Conservation (phyloP, 2,113 vertebrate genomes). For the Anser cygnoides region DNA sequence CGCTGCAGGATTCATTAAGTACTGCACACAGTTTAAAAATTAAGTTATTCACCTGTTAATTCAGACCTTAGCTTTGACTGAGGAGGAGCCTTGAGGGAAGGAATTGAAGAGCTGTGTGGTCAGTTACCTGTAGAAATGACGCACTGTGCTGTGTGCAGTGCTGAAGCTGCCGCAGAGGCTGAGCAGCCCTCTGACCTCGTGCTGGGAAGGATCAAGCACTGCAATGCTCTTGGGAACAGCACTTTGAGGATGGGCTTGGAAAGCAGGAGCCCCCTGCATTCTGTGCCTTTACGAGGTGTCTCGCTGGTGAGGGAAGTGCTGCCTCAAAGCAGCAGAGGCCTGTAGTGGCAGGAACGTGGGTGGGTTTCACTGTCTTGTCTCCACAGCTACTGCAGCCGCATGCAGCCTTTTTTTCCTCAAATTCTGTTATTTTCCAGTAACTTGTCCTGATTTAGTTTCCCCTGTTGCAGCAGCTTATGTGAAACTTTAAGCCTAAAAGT, state of each 20-base stretch:
- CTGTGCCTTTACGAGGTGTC: background rate
- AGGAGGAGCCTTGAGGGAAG: too few species aligned
- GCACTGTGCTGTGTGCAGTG: background rate
- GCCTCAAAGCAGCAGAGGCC: background rate
- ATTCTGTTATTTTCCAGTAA: background rate
- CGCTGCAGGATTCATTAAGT: background rate
- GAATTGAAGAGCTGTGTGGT: background rate
- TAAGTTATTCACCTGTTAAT: constrained; percentile 11
- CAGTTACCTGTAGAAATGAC: background rate
- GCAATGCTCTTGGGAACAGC: background rate
- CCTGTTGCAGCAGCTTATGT: background rate
- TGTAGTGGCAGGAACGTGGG: background rate
- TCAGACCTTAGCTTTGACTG: background rate
- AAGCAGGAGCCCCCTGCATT: background rate
- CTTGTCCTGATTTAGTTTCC: background rate
- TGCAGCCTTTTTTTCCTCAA: background rate
- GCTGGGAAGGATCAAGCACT: background rate
- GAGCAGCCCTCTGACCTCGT: background rate
- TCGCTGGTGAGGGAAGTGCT: too few species aligned
- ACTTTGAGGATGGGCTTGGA: too few species aligned
- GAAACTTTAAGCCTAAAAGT: background rate
- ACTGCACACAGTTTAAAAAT: background rate
- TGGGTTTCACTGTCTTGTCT: background rate
- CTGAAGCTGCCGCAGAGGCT: background rate
- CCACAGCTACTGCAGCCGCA: background rate